phyloP scores from a whole-genome alignment of 2,888 invertebrate genomes.

The Cheilosia variabilis region DNA sequence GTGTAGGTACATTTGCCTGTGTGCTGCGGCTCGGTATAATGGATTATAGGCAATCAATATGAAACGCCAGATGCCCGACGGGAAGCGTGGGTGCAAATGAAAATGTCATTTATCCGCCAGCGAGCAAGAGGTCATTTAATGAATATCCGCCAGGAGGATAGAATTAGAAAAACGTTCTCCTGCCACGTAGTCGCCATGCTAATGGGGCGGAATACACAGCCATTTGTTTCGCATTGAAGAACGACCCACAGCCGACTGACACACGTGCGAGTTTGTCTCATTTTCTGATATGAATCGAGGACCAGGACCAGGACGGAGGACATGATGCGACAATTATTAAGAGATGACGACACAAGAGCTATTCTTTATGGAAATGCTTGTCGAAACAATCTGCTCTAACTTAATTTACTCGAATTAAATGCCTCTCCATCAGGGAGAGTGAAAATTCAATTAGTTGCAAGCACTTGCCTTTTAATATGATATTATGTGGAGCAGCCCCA shows the following conservation, averaged over 20 bases:
- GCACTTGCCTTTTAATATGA: not conserved
- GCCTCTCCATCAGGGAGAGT: not conserved
- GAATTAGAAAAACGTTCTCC: conserved; percentile 33
- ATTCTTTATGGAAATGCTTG: conserved; percentile 36
- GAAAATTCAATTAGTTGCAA: not conserved
- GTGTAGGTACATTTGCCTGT: conserved; percentile 3
- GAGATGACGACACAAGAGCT: conserved; percentile 17
- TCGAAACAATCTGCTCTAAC: conserved; percentile 48
- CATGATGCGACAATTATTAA: conserved; percentile 46
- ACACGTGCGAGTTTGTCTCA: conserved; percentile 14
- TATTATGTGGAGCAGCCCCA: not conserved
- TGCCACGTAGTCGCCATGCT: conserved; percentile 7
- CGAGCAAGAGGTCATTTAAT: conserved; percentile 22
- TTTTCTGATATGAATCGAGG: conserved; percentile 8
- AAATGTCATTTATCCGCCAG: conserved; percentile 44
- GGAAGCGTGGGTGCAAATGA: conserved; percentile 10
- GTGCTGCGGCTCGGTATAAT: conserved; percentile 36
- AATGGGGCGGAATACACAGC: not conserved
- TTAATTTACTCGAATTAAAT: not conserved
- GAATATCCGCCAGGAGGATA: conserved; percentile 25
- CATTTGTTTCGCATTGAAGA: not conserved
- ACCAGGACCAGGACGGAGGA: no score
- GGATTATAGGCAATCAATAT: conserved; percentile 72
- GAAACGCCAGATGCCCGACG: conserved; percentile 42
- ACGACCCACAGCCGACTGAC: not conserved